A percentile compares a stretch with the other conserved stretches of the same genome.
Evolutionary conservation across 2,888 invertebrate genomes (phyloP).

Genomic region (Drosophila anomelani): DNA sequence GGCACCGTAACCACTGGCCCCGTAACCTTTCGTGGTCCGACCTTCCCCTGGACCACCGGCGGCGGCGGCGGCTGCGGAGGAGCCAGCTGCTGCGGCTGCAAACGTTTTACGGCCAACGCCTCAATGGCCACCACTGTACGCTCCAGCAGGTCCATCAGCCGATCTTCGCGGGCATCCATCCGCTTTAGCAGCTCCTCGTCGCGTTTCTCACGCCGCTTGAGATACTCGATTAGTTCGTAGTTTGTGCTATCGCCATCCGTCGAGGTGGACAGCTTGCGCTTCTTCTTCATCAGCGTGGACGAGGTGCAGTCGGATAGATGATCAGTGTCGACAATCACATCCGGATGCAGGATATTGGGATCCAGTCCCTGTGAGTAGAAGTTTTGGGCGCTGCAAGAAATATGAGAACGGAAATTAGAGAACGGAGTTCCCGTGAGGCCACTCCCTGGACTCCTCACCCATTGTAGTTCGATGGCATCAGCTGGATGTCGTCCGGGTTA

Average conservation of each 20-base stretch:
- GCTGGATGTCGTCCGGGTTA: constrained; percentile 84
- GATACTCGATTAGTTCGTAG: constrained; percentile 84
- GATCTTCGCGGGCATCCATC: constrained; percentile 84
- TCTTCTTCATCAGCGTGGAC: constrained; percentile 73
- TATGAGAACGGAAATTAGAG: too few species aligned
- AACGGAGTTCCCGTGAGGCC: background rate
- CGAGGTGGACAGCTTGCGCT: constrained; percentile 84
- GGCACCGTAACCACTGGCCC: constrained; percentile 5
- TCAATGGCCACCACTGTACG: constrained; percentile 84
- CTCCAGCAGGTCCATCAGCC: constrained; percentile 82
- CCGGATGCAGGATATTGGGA: constrained; percentile 83
- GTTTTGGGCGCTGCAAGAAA: constrained; percentile 78
- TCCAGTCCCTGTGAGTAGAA: constrained; percentile 82
- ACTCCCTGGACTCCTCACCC: constrained; percentile 71
- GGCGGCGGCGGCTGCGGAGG: background rate
- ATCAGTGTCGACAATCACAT: constrained; percentile 84
- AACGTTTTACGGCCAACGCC: constrained; percentile 69
- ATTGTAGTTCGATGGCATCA: constrained; percentile 84
- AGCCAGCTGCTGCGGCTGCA: background rate
- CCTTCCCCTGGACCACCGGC: background rate
- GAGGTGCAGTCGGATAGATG: constrained; percentile 83
- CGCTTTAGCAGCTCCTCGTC: constrained; percentile 83
- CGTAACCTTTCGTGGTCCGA: background rate
- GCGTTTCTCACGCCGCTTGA: constrained; percentile 83
- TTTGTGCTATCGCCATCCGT: constrained; percentile 84